Conservation (phyloP, 2,113 vertebrate genomes). For the Nanorana parkeri region DNA sequence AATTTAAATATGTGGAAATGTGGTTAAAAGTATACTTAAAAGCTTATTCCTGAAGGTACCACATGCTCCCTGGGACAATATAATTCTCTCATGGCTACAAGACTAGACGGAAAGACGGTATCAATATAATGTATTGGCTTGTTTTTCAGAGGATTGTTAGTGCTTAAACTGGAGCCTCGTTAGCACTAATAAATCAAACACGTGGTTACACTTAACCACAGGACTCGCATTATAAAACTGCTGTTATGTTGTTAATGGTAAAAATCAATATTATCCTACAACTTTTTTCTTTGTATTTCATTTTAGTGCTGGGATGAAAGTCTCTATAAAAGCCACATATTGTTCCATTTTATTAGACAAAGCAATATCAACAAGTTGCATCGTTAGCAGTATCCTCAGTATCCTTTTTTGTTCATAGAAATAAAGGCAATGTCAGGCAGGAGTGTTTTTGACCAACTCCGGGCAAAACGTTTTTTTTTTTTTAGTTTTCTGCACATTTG, state of each 20-base stretch:
- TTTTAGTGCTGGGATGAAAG: background rate
- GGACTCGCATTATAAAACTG: background rate
- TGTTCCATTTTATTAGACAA: background rate
- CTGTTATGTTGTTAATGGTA: constrained; percentile 13
- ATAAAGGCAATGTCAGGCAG: no score
- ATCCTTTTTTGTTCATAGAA: no score
- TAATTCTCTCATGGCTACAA: no score
- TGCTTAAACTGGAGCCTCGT: background rate
- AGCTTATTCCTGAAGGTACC: no score
- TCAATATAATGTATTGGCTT: background rate
- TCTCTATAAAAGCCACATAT: background rate
- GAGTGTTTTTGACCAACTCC: no score
- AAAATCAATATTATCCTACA: constrained; percentile 12
- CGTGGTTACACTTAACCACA: constrained; percentile 13
- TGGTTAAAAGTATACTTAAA: no score
- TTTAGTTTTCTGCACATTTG: no score
- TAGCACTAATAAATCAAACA: constrained; percentile 5
- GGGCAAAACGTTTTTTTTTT: no score
- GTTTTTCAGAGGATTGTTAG: constrained; percentile 2
- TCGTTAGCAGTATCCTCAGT: no score
- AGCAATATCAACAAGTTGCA: no score
- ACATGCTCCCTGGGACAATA: no score
- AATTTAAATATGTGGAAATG: no score
- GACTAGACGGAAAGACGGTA: background rate
- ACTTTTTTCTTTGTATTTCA: background rate